A percentile compares a stretch with the other conserved stretches of the same genome.
phyloP scores from a whole-genome alignment of 1,140 invertebrate genomes.

The Zaprionus gabonicus region DNA sequence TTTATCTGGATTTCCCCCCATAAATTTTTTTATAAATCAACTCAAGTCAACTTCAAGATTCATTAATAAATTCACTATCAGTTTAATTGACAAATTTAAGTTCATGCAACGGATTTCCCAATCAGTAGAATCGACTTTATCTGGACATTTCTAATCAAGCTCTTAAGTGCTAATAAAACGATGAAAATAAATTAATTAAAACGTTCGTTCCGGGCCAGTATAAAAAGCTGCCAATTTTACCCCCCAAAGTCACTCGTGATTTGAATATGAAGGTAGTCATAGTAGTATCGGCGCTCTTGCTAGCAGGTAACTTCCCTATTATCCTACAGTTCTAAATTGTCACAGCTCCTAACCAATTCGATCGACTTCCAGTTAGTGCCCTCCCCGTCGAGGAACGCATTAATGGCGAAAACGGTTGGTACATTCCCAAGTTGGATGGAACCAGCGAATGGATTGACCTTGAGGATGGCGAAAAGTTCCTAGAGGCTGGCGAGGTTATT shows the following conservation, averaged over 20 bases:
- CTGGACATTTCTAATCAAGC: conserved; percentile 23
- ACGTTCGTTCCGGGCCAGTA: conserved; percentile 20
- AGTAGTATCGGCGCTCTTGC: conserved; percentile 15
- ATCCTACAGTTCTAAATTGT: background rate
- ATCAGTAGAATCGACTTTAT: conserved; percentile 37
- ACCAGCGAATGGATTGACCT: conserved; percentile 39
- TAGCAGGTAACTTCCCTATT: background rate
- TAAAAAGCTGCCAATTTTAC: conserved; percentile 52
- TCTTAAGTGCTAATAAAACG: conserved; percentile 54
- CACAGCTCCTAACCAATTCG: background rate
- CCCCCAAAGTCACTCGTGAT: conserved; percentile 15
- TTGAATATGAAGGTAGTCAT: conserved; percentile 59
- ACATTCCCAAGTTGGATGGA: conserved; percentile 45
- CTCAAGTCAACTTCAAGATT: background rate
- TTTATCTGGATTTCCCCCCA: background rate
- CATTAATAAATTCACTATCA: conserved; percentile 37
- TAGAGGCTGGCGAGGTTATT: conserved; percentile 33
- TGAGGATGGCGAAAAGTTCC: conserved; percentile 49
- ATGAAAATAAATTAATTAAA: conserved; percentile 36
- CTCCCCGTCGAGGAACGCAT: conserved; percentile 40
- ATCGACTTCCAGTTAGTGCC: conserved; percentile 47
- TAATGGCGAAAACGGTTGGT: conserved; percentile 57
- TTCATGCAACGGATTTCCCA: conserved; percentile 35
- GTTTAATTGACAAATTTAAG: conserved; percentile 38
- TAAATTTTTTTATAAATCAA: conserved; percentile 19